Conservation (phyloP, 2,888 invertebrate species). For the Eilema griseolum region DNA sequence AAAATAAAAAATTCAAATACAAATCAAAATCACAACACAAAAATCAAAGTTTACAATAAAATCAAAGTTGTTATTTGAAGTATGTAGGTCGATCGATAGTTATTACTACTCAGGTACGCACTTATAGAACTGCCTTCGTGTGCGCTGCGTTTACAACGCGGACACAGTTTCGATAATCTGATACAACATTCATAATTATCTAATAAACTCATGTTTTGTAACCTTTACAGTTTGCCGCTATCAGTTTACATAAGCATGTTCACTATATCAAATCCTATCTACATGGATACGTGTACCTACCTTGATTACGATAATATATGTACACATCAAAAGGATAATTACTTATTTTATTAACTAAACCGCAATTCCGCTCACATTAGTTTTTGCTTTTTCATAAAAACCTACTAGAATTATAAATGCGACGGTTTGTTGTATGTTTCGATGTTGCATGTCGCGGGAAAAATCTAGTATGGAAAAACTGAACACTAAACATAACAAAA, state of each 20-base stretch:
- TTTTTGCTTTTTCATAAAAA: not conserved
- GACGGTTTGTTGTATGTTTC: too few species aligned
- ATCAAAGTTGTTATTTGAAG: slow-evolving; percentile 6
- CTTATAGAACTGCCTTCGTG: slow-evolving; percentile 52
- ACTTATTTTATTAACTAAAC: slow-evolving; percentile 28
- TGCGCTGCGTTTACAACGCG: slow-evolving; percentile 65
- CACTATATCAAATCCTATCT: slow-evolving; percentile 72
- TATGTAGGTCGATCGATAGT: slow-evolving; percentile 36
- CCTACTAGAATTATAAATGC: too few species aligned
- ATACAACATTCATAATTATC: slow-evolving; percentile 81
- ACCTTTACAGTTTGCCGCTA: slow-evolving; percentile 82
- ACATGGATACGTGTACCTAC: slow-evolving; percentile 61
- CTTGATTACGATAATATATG: slow-evolving; percentile 61
- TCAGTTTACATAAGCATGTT: slow-evolving; percentile 75
- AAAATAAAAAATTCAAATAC: too few species aligned
- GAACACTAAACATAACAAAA: too few species aligned
- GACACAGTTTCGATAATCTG: slow-evolving; percentile 73
- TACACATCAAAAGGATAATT: slow-evolving; percentile 35
- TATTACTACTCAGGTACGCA: slow-evolving; percentile 38
- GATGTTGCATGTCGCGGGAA: too few species aligned
- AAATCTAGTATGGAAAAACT: too few species aligned
- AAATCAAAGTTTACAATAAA: not conserved
- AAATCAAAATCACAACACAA: too few species aligned
- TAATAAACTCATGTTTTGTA: slow-evolving; percentile 81
- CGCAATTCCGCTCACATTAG: not conserved